Conservation (phyloP, 2,113 vertebrate genomes). For the Brienomyrus brachyistius region DNA sequence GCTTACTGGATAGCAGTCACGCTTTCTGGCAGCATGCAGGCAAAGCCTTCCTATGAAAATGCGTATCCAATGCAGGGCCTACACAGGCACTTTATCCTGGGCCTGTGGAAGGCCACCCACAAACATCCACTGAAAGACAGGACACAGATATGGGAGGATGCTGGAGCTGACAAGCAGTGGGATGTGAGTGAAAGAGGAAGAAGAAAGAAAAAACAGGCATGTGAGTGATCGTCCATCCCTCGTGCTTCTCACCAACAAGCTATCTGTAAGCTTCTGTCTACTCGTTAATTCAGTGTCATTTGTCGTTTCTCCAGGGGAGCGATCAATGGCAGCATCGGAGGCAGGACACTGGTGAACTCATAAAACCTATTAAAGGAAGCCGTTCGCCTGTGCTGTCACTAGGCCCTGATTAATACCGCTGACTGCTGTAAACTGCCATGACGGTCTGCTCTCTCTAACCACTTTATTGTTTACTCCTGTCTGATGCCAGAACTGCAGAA, state of each 20-base stretch:
- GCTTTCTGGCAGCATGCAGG: constrained; percentile 37
- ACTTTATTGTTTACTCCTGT: constrained; percentile 16
- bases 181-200: neutral
- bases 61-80: constrained; percentile 58
- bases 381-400: constrained; percentile 58
- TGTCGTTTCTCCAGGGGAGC: constrained; percentile 55
- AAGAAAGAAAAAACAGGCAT: neutral
- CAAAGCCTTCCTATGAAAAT: constrained; percentile 51
- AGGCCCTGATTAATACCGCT: constrained; percentile 59
- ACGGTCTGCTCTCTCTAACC: constrained; percentile 37
- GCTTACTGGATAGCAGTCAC: neutral
- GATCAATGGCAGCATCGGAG: constrained; percentile 64
- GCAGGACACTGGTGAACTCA: constrained; percentile 60
- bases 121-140: constrained; percentile 1
- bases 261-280: constrained; percentile 48
- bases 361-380: constrained; percentile 67
- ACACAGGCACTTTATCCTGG: constrained; percentile 49
- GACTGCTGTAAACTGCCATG: constrained; percentile 40
- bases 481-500: neutral
- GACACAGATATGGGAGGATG: constrained; percentile 2
- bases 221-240: constrained; percentile 21
- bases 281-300: constrained; percentile 71
- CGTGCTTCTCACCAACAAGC: constrained; percentile 15
- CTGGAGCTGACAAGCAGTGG: constrained; percentile 27
- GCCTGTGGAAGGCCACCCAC: constrained; percentile 45